Conservation (phyloP, 2,888 invertebrate species). For the Netelia inedita region DNA sequence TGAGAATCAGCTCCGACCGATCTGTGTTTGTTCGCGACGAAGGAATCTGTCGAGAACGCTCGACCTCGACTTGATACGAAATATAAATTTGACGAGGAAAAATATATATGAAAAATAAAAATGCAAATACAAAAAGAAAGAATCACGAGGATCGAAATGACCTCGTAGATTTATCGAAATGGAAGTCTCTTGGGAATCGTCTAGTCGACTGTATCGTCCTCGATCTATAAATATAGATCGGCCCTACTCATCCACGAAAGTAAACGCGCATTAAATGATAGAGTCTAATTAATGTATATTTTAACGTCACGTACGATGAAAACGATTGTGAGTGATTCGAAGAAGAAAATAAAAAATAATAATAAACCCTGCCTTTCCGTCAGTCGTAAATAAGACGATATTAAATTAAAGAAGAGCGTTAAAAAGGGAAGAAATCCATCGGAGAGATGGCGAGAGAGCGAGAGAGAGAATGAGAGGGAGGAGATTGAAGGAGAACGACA, state of each 20-base stretch:
- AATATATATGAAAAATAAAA: background rate
- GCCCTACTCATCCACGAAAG: slow-evolving; percentile 80
- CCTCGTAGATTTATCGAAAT: slow-evolving; percentile 34
- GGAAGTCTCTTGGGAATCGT: slow-evolving; percentile 23
- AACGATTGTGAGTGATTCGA: slow-evolving; percentile 47
- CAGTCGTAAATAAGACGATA: slow-evolving; percentile 65
- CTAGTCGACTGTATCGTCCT: slow-evolving; percentile 53
- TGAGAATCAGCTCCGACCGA: slow-evolving; percentile 39
- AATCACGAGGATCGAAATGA: background rate
- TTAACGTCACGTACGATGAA: slow-evolving; percentile 55
- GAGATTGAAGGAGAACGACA: slow-evolving; percentile 21
- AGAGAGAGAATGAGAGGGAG: slow-evolving; percentile 3
- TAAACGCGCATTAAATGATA: slow-evolving; percentile 73
- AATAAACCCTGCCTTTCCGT: slow-evolving; percentile 68
- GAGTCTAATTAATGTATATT: slow-evolving; percentile 66
- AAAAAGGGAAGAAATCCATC: slow-evolving; percentile 4
- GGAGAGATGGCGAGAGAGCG: background rate
- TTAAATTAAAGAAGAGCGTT: slow-evolving; percentile 71
- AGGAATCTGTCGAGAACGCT: slow-evolving; percentile 15
- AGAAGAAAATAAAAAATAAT: slow-evolving; percentile 23
- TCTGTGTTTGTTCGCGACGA: slow-evolving; percentile 27
- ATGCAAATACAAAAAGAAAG: background rate
- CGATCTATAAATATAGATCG: slow-evolving; percentile 72
- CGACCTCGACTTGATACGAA: background rate
- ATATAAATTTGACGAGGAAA: background rate